Conservation (phyloP, 2,797 vertebrate genomes). For the Acrocephalus scirpaceus region DNA sequence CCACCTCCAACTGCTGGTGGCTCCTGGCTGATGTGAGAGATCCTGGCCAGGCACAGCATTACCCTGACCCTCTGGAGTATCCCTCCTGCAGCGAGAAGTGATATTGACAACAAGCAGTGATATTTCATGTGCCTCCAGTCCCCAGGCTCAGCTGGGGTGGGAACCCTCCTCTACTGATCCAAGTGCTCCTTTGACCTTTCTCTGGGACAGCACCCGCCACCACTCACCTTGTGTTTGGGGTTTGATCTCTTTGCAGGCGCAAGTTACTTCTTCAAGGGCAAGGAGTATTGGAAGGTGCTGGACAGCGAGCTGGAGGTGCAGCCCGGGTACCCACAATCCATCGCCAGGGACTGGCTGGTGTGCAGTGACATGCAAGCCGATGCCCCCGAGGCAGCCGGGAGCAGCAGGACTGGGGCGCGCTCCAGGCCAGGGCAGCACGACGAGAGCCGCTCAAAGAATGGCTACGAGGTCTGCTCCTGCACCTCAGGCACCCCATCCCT, state of each 20-base stretch:
- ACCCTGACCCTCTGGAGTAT: background rate
- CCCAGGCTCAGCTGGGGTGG: accelerated
- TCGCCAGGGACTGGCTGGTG: conserved; percentile 91
- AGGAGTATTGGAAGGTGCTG: conserved; percentile 92
- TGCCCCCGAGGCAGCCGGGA: conserved; percentile 71
- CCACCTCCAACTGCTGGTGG: accelerated
- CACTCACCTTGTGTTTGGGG: background rate
- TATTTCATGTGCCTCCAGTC: accelerated
- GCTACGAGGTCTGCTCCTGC: conserved; percentile 92
- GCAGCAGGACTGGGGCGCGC: conserved; percentile 73
- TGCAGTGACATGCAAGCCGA: conserved; percentile 86
- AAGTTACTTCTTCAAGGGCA: conserved; percentile 94
- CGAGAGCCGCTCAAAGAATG: conserved; percentile 84
- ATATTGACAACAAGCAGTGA: background rate
- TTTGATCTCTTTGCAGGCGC: conserved; percentile 78
- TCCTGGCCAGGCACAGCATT: accelerated
- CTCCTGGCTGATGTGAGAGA: background rate
- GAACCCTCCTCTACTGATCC: background rate
- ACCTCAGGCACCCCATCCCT: conserved; percentile 77
- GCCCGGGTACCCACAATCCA: conserved; percentile 85
- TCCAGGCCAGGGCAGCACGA: conserved; percentile 78
- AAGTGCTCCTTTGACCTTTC: background rate
- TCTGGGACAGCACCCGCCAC: accelerated
- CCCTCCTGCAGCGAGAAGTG: background rate
- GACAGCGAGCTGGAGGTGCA: conserved; percentile 87